Conservation (phyloP, 2,113 vertebrate species). For the Aptenodytes patagonicus region DNA sequence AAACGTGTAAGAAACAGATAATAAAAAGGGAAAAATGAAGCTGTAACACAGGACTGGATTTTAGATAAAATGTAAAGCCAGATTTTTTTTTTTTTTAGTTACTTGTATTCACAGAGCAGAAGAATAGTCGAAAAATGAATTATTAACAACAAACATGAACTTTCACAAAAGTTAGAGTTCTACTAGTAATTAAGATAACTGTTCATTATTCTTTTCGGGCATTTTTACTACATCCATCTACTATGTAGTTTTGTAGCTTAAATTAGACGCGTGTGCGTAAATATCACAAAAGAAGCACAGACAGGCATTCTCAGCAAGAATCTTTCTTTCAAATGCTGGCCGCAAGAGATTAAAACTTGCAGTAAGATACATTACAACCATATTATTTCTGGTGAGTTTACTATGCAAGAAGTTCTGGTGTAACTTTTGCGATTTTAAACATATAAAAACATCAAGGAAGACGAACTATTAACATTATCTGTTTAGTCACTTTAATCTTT, state of each 20-base stretch:
- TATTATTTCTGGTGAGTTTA: conserved; percentile 9
- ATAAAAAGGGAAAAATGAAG: background rate
- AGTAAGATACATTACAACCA: background rate
- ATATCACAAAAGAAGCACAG: conserved; percentile 1
- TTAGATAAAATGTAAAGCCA: conserved; percentile 13
- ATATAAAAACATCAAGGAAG: conserved; percentile 69
- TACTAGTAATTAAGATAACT: conserved; percentile 32
- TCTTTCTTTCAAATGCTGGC: background rate
- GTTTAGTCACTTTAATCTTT: conserved; percentile 76
- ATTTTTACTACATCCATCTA: conserved; percentile 29
- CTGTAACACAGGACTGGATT: background rate
- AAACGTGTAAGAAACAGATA: background rate
- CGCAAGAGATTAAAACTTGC: background rate
- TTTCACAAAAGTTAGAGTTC: conserved; percentile 36
- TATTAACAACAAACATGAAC: conserved; percentile 40
- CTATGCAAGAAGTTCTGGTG: background rate
- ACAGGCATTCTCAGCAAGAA: background rate
- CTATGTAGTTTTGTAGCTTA: background rate
- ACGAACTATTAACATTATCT: conserved; percentile 76
- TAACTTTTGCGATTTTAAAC: conserved; percentile 58
- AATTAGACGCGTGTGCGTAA: background rate
- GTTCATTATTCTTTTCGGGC: background rate
- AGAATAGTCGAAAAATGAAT: conserved; percentile 27
- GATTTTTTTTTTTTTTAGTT: background rate
- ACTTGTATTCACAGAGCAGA: conserved; percentile 9